Evolutionary conservation across 1,140 invertebrate genomes (phyloP).

Genomic region (Periplaneta americana): DNA sequence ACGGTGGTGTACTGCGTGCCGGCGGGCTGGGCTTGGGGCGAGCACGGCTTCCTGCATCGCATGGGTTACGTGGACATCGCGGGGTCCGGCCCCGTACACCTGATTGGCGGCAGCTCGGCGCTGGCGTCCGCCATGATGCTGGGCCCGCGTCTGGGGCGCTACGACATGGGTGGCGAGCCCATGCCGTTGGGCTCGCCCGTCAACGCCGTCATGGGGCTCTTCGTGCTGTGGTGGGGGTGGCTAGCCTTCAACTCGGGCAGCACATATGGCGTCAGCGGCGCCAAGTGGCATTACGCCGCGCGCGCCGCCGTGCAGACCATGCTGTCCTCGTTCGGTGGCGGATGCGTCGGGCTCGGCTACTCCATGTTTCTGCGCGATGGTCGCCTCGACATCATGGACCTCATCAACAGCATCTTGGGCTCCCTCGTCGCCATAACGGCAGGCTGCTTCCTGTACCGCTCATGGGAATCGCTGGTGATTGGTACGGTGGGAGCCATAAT

Average conservation of each 20-base stretch:
- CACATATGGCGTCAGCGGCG: slow-evolving; percentile 57
- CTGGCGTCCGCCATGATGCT: slow-evolving; percentile 86
- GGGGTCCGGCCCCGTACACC: slow-evolving; percentile 87
- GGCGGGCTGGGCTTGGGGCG: slow-evolving; percentile 89
- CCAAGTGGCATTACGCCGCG: slow-evolving; percentile 82
- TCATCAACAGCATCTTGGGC: slow-evolving; percentile 86
- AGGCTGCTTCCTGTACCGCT: slow-evolving; percentile 80
- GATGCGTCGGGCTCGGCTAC: slow-evolving; percentile 66
- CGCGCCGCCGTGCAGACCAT: slow-evolving; percentile 85
- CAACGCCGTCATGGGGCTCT: slow-evolving; percentile 86
- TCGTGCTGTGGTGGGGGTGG: slow-evolving; percentile 95
- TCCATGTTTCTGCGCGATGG: slow-evolving; percentile 61
- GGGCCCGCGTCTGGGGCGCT: slow-evolving; percentile 81
- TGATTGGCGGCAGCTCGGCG: slow-evolving; percentile 73
- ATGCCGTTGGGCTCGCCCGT: slow-evolving; percentile 82
- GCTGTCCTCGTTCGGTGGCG: slow-evolving; percentile 84
- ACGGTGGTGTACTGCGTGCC: slow-evolving; percentile 89
- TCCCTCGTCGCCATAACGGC: slow-evolving; percentile 86
- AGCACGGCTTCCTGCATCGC: slow-evolving; percentile 76
- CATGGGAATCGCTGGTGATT: slow-evolving; percentile 81
- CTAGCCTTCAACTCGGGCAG: slow-evolving; percentile 91
- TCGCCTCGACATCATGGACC: slow-evolving; percentile 71
- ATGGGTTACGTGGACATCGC: slow-evolving; percentile 84
- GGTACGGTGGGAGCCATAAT: slow-evolving; percentile 72
- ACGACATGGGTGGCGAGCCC: slow-evolving; percentile 66